A percentile compares a stretch with the other conserved stretches of the same genome.
phyloP scores from a whole-genome alignment of 2,113 vertebrate genomes.

The Maccullochella peelii region DNA sequence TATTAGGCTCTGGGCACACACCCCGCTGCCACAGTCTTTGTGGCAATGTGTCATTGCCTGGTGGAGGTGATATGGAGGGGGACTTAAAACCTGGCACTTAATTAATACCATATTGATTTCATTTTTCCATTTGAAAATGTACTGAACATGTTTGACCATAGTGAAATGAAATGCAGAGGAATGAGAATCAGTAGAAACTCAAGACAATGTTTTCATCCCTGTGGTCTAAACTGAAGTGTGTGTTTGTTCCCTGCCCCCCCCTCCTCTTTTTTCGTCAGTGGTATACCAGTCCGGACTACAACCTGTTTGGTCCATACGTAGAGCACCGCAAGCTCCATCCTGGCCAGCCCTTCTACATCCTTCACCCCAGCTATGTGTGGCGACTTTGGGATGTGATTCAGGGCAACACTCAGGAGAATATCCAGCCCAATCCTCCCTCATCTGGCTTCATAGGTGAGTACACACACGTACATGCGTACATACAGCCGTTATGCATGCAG shows the following conservation, averaged over 20 bases:
- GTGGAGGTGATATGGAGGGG: neutral
- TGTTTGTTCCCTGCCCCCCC: neutral
- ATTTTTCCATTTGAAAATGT: neutral
- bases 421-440: slow-evolving; percentile 98
- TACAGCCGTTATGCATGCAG: neutral
- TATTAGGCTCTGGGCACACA: neutral
- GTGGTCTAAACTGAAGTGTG: neutral
- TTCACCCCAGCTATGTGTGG: slow-evolving; percentile 97
- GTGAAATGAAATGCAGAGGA: no score
- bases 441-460: slow-evolving; percentile 97
- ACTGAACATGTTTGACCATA: neutral
- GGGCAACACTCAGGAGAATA: slow-evolving; percentile 95
- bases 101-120: neutral
- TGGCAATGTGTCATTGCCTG: neutral
- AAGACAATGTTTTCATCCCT: neutral
- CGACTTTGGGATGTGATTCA: slow-evolving; percentile 98
- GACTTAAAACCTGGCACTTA: neutral
- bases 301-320: slow-evolving; percentile 94
- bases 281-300: slow-evolving; percentile 96
- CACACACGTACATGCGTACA: neutral
- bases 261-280: slow-evolving; percentile 83
- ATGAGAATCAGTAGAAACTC: neutral
- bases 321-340: slow-evolving; percentile 91
- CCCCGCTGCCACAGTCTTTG: neutral
- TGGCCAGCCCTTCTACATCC: slow-evolving; percentile 94